Conservation (phyloP, 1,140 invertebrate species). For the Eubasilissa regina region DNA sequence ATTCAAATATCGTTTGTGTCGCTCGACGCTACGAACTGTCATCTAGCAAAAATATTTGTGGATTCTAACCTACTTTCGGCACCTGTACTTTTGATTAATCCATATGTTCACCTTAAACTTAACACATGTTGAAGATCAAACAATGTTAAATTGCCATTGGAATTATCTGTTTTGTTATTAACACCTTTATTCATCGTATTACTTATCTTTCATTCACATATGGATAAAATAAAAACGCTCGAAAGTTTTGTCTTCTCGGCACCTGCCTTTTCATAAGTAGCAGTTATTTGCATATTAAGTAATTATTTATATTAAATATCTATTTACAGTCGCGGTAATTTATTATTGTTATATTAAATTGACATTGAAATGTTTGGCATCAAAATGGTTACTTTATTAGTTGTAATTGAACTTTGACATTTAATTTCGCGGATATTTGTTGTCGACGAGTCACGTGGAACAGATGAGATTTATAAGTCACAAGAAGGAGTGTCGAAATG, state of each 20-base stretch:
- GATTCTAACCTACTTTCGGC: slow-evolving; percentile 49
- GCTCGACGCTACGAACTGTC: slow-evolving; percentile 42
- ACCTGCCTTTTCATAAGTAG: background rate
- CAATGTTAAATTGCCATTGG: background rate
- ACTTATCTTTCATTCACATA: slow-evolving; percentile 9
- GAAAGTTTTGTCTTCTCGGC: background rate
- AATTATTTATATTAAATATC: no score
- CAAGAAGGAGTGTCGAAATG: no score
- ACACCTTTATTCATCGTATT: background rate
- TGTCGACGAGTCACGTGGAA: background rate
- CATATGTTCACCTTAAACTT: slow-evolving; percentile 40
- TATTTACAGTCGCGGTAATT: background rate
- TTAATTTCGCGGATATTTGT: slow-evolving; percentile 13
- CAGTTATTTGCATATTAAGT: no score
- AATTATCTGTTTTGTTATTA: background rate
- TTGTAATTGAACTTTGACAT: slow-evolving; percentile 34
- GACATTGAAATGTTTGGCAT: slow-evolving; percentile 35
- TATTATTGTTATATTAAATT: slow-evolving; percentile 4
- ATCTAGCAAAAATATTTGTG: slow-evolving; percentile 11
- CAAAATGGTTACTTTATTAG: slow-evolving; percentile 37
- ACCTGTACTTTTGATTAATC: slow-evolving; percentile 28
- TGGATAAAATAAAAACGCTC: slow-evolving; percentile 9
- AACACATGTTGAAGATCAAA: slow-evolving; percentile 23
- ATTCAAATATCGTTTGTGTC: slow-evolving; percentile 8
- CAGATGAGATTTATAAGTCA: background rate